Evolutionary conservation across 2,113 vertebrate species (phyloP), one percentile per base, ranked within the genome.

Genomic region (Calypte anna): DNA sequence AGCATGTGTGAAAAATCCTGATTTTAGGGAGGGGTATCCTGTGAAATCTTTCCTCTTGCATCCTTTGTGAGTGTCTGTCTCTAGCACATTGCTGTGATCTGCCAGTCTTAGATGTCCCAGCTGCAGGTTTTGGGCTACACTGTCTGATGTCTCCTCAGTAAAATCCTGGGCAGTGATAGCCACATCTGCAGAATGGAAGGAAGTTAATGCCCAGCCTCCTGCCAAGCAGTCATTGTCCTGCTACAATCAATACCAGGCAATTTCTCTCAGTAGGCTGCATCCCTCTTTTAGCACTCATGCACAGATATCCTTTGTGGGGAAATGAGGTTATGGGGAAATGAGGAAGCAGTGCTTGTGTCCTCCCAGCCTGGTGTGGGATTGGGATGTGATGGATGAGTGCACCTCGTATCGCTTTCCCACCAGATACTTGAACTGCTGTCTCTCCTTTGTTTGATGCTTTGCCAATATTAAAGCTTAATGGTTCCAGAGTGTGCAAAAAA

Each of bases 141-240:
- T 11, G 9, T 18, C 28, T 23, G 57, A 23, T 33, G 19, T 74
- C 28, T 62, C 16, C 38, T 23, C 2, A 1, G 23, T 59, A n/a
- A 59, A 78, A 67, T 74, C 53, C 30, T 79, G 43, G 53, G 36
- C 36, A 82, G 79, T 59, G 31, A 23, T 51, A 58, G 24, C 31
- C 36, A 40, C 0, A 0, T 48, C 48, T 63, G 0, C 81, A 44
- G 27, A 40, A 0, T n/a, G 28, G 33, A 54, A 44, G 36, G 33
- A 83, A n/a, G 23, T 63, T n/a, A 30, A 54, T 51, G n/a, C 48
- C 50, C 46, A 66, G 46, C 36, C 36, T 9, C 28, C 58, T 77
- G 38, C 44, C 17, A 36, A 38, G 51, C 18, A 33, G 70, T 53
- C 36, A 14, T 88, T 67, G 53, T 59, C 44, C 20, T 2, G 5